Evolutionary conservation across 2,113 vertebrate species (phyloP).

Genomic region (Mohoua ochrocephala): DNA sequence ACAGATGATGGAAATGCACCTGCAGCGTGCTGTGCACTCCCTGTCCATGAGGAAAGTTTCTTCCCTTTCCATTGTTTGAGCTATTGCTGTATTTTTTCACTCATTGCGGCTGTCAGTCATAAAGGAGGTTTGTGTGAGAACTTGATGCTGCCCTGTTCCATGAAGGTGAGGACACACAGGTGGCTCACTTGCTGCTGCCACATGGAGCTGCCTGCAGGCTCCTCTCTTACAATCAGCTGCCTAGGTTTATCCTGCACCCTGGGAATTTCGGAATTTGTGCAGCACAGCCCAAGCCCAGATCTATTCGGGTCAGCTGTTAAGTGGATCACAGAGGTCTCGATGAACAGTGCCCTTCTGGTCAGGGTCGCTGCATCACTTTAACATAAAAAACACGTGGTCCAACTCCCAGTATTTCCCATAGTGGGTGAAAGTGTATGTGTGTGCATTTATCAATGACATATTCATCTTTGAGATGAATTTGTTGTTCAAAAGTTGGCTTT

Average conservation of each 20-base stretch:
- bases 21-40: background rate
- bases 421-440: background rate
- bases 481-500: background rate
- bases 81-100: background rate
- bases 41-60: background rate
- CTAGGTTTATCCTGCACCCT: background rate
- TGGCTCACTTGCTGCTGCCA: background rate
- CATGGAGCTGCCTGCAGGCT: background rate
- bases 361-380: background rate
- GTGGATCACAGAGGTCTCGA: background rate
- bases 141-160: background rate
- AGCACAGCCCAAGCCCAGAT: background rate
- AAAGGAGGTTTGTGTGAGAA: background rate
- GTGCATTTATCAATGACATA: background rate
- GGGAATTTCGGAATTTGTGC: background rate
- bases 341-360: background rate
- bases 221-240: background rate
- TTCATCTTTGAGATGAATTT: background rate
- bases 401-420: background rate
- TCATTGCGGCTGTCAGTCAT: background rate
- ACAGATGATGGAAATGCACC: background rate
- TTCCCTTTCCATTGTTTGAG: background rate
- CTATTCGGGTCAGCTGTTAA: fast-evolving
- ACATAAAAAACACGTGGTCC: background rate
- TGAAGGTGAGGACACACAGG: background rate